Base-by-base conservation (phyloP, 2,797 vertebrate species). In the Gouania willdenowi region DNA sequence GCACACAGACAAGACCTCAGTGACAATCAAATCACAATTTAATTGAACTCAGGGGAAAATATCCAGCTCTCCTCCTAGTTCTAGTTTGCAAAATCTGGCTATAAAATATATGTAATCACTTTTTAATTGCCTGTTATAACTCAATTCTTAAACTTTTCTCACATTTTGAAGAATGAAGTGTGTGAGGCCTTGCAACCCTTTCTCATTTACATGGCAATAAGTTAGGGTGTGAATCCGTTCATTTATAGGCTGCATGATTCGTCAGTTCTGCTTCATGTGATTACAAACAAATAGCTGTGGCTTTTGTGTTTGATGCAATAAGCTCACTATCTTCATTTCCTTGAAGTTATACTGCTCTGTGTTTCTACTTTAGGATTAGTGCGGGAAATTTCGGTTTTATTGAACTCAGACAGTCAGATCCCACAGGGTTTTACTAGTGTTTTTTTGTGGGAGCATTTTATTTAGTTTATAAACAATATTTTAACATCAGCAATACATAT, bases 321-420 rank as follows among this genome's bases (percentile, higher is more conserved):
- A 41, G 27, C 41, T 58, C 52, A 58, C 48, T 54, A 67, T 44
- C 56, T 51, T 61, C 44, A 54, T 60, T 65, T 54, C 58, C 24
- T 71, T 12, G 26, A 15, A 45, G 47, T 21, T 56, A 13, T 20
- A 16, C 38, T 10, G 9, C 37, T 53, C 9, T 47, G 6, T 42
- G 29, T 25, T 38, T 16, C 23, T 33, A 4, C 26, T 35, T n/a
- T 27, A 19, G 15, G 5, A 54, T 20, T 26, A 35, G 34, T 24
- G 41, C 53, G 67, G 64, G 49, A 72, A 61, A 72, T 59, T 42
- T 56, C n/a, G n/a, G n/a, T n/a, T n/a, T n/a, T n/a, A n/a, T n/a
- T n/a, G n/a, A n/a, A n/a, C n/a, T n/a, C n/a, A n/a, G n/a, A n/a
- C n/a, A n/a, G n/a, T n/a, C n/a, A n/a, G n/a, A n/a, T n/a, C n/a